These are phyloP conservation scores for Drepana arcuata DNA, from an alignment of 1,140 invertebrate species.

Conservation along the genomic window DNA sequence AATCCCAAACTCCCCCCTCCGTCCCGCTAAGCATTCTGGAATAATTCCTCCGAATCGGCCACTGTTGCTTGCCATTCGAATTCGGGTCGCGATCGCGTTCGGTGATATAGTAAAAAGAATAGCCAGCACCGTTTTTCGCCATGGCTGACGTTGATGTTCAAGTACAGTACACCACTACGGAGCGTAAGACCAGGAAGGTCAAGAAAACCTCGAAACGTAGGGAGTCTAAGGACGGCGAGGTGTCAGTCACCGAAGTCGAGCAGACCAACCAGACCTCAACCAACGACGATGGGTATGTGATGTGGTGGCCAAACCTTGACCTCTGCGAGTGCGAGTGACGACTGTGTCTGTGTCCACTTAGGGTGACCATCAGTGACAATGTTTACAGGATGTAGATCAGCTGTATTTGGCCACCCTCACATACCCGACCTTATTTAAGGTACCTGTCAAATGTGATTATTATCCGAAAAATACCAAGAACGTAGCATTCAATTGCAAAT, in stretches of 20 bases:
- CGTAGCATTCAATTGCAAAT: neutral
- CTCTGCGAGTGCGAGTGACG: slow-evolving; percentile 36
- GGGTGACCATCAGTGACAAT: slow-evolving; percentile 25
- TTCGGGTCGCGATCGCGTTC: slow-evolving; percentile 69
- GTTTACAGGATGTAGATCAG: slow-evolving; percentile 18
- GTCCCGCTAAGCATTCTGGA: slow-evolving; percentile 64
- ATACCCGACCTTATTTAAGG: slow-evolving; percentile 77
- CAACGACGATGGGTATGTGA: slow-evolving; percentile 88
- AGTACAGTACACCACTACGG: slow-evolving; percentile 86
- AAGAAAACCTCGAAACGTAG: slow-evolving; percentile 88
- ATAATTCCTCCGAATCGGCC: slow-evolving; percentile 66
- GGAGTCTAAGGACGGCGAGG: slow-evolving; percentile 83
- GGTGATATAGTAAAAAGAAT: slow-evolving; percentile 52
- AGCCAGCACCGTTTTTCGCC: slow-evolving; percentile 38
- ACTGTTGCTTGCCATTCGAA: slow-evolving; percentile 67
- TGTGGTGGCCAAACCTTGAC: slow-evolving; percentile 68
- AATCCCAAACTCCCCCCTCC: slow-evolving; percentile 67
- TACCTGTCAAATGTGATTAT: slow-evolving; percentile 26
- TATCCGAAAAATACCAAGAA: neutral
- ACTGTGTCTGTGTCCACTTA: slow-evolving; percentile 32
- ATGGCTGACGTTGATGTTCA: slow-evolving; percentile 91
- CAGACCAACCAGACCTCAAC: slow-evolving; percentile 77
- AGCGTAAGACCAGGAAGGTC: slow-evolving; percentile 90
- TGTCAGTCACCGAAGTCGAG: slow-evolving; percentile 86
- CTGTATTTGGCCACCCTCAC: slow-evolving; percentile 73